A percentile compares a stretch with the other conserved stretches of the same genome.
Conservation (phyloP, 2,113 vertebrate genomes). For the Aphelocoma coerulescens region DNA sequence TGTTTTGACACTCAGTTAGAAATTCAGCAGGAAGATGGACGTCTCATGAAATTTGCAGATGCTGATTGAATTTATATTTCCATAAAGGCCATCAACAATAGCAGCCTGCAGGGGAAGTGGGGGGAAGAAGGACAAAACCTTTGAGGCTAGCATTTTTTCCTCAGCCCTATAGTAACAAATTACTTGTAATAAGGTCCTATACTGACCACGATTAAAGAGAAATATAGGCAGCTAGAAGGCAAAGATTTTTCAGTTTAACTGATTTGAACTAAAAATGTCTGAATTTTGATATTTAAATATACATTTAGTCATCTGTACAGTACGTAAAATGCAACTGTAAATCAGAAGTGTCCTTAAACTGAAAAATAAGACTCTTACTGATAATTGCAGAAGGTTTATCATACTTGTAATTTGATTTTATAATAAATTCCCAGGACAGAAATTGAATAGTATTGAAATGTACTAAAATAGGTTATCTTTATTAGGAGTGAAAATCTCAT, state of each 20-base stretch:
- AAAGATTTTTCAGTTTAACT: constrained; percentile 67
- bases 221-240: constrained; percentile 68
- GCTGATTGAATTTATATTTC: constrained; percentile 93
- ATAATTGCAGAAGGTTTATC: constrained; percentile 38
- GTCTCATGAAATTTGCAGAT: constrained; percentile 86
- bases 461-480: constrained; percentile 4
- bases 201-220: constrained; percentile 71
- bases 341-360: constrained; percentile 13
- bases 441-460: not conserved
- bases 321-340: constrained; percentile 33
- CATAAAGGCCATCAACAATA: constrained; percentile 88
- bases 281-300: constrained; percentile 70
- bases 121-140: constrained; percentile 74
- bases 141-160: constrained; percentile 74
- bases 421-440: constrained; percentile 3
- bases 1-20: constrained; percentile 89
- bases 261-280: constrained; percentile 73
- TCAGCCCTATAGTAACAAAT: constrained; percentile 70
- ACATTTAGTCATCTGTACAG: constrained; percentile 45
- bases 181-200: constrained; percentile 73
- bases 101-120: constrained; percentile 77
- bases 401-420: constrained; percentile 35
- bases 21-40: constrained; percentile 85
- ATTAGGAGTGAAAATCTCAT: not conserved
- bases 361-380: constrained; percentile 28